Evolutionary conservation across 2,888 invertebrate genomes (phyloP).

Genomic region (Tiphia femorata): DNA sequence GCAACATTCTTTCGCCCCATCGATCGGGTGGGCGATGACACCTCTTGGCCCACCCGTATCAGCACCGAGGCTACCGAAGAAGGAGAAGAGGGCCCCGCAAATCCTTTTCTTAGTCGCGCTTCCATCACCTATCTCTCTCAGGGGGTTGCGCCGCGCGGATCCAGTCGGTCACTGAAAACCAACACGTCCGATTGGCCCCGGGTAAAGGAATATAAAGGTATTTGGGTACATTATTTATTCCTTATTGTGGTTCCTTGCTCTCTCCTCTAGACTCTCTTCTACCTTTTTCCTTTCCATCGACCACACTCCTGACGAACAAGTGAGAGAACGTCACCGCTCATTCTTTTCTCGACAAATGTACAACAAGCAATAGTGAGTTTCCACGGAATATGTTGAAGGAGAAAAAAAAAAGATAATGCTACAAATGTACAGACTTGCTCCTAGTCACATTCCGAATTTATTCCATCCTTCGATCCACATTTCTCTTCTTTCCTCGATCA

Average conservation of each 20-base stretch:
- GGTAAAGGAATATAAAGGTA: slow-evolving; percentile 33
- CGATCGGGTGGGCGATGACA: slow-evolving; percentile 52
- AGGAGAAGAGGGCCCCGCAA: slow-evolving; percentile 55
- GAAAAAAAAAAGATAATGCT: no score
- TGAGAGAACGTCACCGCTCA: no score
- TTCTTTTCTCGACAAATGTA: no score
- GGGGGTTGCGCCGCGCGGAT: slow-evolving; percentile 49
- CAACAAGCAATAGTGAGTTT: no score
- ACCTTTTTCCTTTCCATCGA: no score
- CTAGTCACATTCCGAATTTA: no score
- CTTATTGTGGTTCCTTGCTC: no score
- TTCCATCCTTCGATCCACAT: slow-evolving; percentile 1
- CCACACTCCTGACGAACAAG: no score
- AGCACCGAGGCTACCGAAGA: slow-evolving; percentile 52
- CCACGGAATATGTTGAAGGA: no score
- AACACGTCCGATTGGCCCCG: slow-evolving; percentile 57
- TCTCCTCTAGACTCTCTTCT: no score
- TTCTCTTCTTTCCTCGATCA: slow-evolving; percentile 4
- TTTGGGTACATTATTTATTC: no score
- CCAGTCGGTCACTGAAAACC: slow-evolving; percentile 61
- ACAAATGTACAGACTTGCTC: no score
- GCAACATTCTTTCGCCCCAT: slow-evolving; percentile 48
- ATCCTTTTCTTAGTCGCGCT: slow-evolving; percentile 57
- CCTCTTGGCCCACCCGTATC: slow-evolving; percentile 50
- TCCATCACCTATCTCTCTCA: slow-evolving; percentile 58